Evolutionary conservation across 2,888 invertebrate species (phyloP).

Genomic region (Sussaba pulchella): DNA sequence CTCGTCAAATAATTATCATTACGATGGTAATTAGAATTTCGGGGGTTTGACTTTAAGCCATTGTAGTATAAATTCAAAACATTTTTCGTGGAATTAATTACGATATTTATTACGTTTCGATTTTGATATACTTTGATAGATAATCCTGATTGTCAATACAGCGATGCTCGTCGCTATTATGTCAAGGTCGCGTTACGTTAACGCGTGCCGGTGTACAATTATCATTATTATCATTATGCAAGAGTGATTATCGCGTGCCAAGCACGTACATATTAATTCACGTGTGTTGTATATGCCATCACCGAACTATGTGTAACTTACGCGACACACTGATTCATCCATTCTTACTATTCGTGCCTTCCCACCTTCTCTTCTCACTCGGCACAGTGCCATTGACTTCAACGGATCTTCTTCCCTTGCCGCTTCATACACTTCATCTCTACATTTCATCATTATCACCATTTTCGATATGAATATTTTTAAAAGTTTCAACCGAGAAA

Average conservation of each 20-base stretch:
- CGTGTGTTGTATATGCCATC: constrained; percentile 62
- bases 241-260: constrained; percentile 40
- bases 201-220: constrained; percentile 60
- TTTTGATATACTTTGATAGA: too few relatives aligned
- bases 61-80: too few relatives aligned
- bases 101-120: too few relatives aligned
- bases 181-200: constrained; percentile 75
- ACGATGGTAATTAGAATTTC: too few relatives aligned
- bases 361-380: constrained; percentile 46
- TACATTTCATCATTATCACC: constrained; percentile 1
- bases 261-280: constrained; percentile 32
- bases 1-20: too few relatives aligned
- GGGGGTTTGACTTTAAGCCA: too few relatives aligned
- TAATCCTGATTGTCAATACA: not conserved
- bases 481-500: too few relatives aligned
- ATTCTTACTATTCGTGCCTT: constrained; percentile 64
- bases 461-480: too few relatives aligned
- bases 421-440: not conserved
- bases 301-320: constrained; percentile 37
- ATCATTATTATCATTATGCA: constrained; percentile 64
- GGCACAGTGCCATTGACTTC: constrained; percentile 72
- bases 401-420: constrained; percentile 54
- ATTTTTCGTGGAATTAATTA: too few relatives aligned
- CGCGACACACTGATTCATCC: constrained; percentile 62
- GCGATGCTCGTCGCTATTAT: constrained; percentile 58